Base-by-base conservation (phyloP, 2,888 invertebrate species). In the Sesamia inferens region DNA sequence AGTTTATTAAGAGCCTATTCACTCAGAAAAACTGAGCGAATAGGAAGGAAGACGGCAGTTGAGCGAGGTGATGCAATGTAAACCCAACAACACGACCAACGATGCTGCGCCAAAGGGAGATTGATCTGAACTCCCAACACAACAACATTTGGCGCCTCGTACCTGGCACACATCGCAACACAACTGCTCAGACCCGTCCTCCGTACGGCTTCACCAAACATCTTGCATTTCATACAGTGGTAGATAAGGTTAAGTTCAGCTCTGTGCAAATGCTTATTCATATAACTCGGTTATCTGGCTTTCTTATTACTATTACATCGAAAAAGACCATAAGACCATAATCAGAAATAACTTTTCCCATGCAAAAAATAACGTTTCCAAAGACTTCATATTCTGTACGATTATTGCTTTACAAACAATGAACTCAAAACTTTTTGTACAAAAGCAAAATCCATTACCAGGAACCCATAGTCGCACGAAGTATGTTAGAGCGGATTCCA, bases 391-490 rank as follows among this genome's bases (percentile, higher is more conserved):
- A 67, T 65, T 73, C 39, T 44, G 31, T 19, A 66, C 7, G 57
- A 39, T 5, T 39, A 78, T 63, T 65, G 61, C 74, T 77, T 78
- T 69, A 65, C 39, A 74, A 68, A 66, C 14, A 39, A 47, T 51
- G 51, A 58, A 64, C 48, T 78, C 24, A 55, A 44, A 13, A 75
- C 47, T 79, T 76, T 79, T 76, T 79, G 13, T 68, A 39, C n/a
- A 22, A 31, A 31, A 68, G 76, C 54, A 71, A 79, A 59, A 67
- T 68, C n/a, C 55, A 69, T 66, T 79, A 80, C 70, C 57, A 73
- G 67, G 77, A 64, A 61, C 31, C 31, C 78, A 81, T 58, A 63
- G 57, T n/a, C 19, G 55, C 51, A 69, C 42, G 51, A 76, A 68
- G 51, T 64, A 74, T 55, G 13, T 80, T 69, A 13, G 22, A 64